Base-by-base conservation (phyloP, 2,888 invertebrate species). In the Rhodophaea formosa region DNA sequence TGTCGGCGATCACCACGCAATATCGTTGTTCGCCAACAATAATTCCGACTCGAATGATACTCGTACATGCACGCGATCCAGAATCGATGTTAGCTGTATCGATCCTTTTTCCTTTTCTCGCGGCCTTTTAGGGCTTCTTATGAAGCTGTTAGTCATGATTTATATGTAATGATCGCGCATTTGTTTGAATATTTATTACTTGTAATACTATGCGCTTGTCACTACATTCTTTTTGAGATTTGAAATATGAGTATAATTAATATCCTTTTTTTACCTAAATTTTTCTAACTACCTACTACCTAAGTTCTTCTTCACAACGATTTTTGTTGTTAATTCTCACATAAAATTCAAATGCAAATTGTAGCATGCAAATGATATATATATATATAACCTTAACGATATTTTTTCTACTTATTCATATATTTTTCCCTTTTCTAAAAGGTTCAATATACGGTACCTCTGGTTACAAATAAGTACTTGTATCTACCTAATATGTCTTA, bases 21-120 rank as follows among this genome's bases (percentile, higher is more conserved):
- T 87, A 85, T 79, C 82, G 79, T 76, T 87, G 87, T 88, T 82
- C 78, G 77, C 69, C 74, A 77, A 75, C 79, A 80, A 86, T 89
- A 86, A 88, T 87, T 86, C 80, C 82, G 72, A 77, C 74, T 74
- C 75, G 77, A 89, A 84, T 88, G 88, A 87, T 88, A 23, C 23
- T 23, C 23, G 23, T 23, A 87, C 83, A 84, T 74, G 85, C 87
- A 86, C 86, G 82, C 86, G 78, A 86, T 80, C 70, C 67, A 75
- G 77, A 79, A 77, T 69, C 65, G 63, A 62, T 64, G 71, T 79
- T 74, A 74, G 74, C 75, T 74, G 76, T 78, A 74, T 72, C 66
- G 71, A 64, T 60, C 59, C 64, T 67, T 70, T 72, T 74, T 73
- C 62, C 59, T 66, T 70, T 63, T 70, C 66, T 71, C 12, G 63